Percentiles rank a stretch among this genome's conserved stretches.
These are phyloP conservation scores for Todiramphus chloris DNA, from an alignment of 2,113 vertebrate species.

Conservation along the genomic window DNA sequence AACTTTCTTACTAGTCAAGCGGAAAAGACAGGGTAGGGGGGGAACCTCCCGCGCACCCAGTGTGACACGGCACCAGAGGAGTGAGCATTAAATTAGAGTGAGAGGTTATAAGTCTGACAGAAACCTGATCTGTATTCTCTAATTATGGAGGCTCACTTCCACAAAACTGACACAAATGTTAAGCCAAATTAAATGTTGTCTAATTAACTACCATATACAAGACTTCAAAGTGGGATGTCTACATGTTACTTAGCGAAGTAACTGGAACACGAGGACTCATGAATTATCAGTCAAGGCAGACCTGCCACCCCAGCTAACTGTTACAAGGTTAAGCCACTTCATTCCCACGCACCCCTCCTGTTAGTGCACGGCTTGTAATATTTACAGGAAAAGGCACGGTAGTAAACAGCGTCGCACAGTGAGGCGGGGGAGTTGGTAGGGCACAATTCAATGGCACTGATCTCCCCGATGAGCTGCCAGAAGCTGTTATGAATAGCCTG, in stretches of 20 bases:
- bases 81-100: constrained; percentile 71
- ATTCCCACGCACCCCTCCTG: constrained; percentile 34
- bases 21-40: constrained; percentile 57
- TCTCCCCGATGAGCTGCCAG: constrained; percentile 77
- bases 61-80: constrained; percentile 64
- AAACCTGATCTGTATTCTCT: constrained; percentile 75
- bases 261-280: not conserved
- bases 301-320: constrained; percentile 40
- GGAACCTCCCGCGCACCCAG: constrained; percentile 4
- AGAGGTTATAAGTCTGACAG: constrained; percentile 76
- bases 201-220: constrained; percentile 77
- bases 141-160: constrained; percentile 79
- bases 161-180: constrained; percentile 75
- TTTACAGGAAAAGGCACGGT: constrained; percentile 79
- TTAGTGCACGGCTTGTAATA: constrained; percentile 64
- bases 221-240: constrained; percentile 55
- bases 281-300: constrained; percentile 13
- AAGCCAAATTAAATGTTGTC: constrained; percentile 80
- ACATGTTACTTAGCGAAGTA: constrained; percentile 57
- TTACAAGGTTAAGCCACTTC: constrained; percentile 32
- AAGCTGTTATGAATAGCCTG: constrained; percentile 67
- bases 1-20: constrained; percentile 72
- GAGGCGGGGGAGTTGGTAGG: constrained; percentile 74
- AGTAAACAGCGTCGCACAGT: constrained; percentile 80
- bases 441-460: constrained; percentile 64